Base-by-base conservation (phyloP, 2,113 vertebrate genomes). In the Lanius collurio region DNA sequence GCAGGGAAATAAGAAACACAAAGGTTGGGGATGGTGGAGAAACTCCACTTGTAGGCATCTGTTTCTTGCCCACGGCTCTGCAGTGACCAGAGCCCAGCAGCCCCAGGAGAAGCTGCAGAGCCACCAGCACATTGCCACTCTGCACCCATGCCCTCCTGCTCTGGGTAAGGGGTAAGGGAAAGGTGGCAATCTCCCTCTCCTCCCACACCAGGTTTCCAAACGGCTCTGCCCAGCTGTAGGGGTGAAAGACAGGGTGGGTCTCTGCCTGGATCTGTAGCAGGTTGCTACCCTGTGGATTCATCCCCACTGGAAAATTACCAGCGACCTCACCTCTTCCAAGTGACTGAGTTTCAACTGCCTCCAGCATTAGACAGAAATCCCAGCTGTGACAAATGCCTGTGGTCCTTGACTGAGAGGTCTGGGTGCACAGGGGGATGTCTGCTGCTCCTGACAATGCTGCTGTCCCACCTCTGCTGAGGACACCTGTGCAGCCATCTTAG, bases 151-250 rank as follows among this genome's bases (percentile, higher is more conserved):
- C 49, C 46, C 50, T 12, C 46, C 53, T 46, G 42, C 8, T 30
- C 14, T 2, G 5, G 50, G n/a, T 12, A 5, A 39, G 53, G 52
- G 55, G 15, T 24, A 12, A 47, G 35, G 78, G 3, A 46, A 69
- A 53, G 39, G 33, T 33, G 68, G 6, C 50, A 53, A 5, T 15
- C 21, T 14, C 44, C 42, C 65, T 46, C 28, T 83, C 31, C 19
- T 46, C 26, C 63, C n/a, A 10, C 0, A 6, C 3, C 4, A 0
- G 8, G 10, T 14, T 69, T 44, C n/a, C 84, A 17, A 44, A 49
- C 31, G 0, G 4, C 7, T 1, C 19, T 42, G 16, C 47, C 30
- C 23, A 10, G 35, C 5, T 0, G 4, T 1, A 19, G 33, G 49
- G 7, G 11, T 0, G 0, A 57, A 46, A 28, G 47, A 28, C 31